A percentile compares a stretch with the other conserved stretches of the same genome.
phyloP scores from a whole-genome alignment of 2,113 vertebrate species.

The Ranitomeya imitator region DNA sequence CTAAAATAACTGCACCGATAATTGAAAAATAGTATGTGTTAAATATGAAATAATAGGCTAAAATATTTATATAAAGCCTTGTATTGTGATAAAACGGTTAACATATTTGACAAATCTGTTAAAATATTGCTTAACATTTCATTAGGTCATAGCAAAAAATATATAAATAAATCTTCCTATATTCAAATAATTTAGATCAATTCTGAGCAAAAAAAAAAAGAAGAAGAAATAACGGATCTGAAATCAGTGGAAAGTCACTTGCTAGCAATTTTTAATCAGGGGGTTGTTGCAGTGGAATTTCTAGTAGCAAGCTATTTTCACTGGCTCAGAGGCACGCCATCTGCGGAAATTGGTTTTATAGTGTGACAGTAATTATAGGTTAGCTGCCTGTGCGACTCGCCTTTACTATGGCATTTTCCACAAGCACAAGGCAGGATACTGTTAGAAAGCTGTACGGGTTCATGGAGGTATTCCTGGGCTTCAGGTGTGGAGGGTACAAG shows the following conservation, averaged over 20 bases:
- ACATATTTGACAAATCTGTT: not conserved
- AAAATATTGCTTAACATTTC: too few species aligned
- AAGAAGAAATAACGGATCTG: not conserved
- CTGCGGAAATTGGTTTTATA: constrained; percentile 8
- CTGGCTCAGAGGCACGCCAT: constrained; percentile 13
- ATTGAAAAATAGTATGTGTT: not conserved
- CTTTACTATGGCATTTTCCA: not conserved
- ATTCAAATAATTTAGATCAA: not conserved
- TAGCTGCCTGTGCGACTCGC: constrained; percentile 3
- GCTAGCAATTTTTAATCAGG: constrained; percentile 14
- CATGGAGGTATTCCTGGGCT: not conserved
- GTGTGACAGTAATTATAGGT: constrained; percentile 26
- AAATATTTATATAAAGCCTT: not conserved
- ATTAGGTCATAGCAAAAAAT: not conserved
- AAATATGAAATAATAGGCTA: not conserved
- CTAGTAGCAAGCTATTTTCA: constrained; percentile 1
- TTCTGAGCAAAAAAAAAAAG: constrained; percentile 4
- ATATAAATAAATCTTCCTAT: not conserved
- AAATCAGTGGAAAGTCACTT: not conserved
- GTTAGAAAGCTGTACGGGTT: not conserved
- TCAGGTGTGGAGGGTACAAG: not conserved
- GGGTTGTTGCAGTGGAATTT: not conserved
- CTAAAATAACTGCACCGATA: not conserved
- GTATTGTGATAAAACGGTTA: too few species aligned
- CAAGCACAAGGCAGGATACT: not conserved